These are phyloP conservation scores for Lasioglossum lativentre DNA, from an alignment of 2,888 invertebrate species.

Conservation along the genomic window DNA sequence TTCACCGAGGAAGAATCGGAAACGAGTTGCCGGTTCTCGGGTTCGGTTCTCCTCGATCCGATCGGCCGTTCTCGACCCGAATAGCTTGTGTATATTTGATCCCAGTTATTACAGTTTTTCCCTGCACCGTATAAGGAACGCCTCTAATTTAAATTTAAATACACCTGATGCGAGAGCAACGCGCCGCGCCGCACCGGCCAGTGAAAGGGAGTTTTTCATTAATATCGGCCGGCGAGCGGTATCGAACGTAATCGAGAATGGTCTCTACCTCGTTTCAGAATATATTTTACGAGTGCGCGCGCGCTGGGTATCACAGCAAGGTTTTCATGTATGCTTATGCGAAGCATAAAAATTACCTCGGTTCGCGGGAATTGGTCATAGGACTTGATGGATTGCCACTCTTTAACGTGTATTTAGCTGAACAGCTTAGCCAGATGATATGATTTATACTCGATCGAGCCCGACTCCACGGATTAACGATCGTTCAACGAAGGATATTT, in stretches of 20 bases:
- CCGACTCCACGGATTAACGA: background rate
- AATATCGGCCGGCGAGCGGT: slow-evolving; percentile 3
- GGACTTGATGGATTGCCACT: background rate
- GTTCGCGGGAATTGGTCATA: background rate
- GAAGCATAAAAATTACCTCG: background rate
- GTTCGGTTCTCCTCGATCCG: background rate
- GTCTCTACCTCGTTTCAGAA: background rate
- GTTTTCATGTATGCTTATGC: background rate
- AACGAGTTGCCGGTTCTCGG: background rate
- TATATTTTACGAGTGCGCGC: background rate
- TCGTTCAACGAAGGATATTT: background rate
- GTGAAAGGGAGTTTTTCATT: slow-evolving; percentile 24
- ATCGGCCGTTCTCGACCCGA: background rate
- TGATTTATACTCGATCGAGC: background rate
- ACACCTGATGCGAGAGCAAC: background rate
- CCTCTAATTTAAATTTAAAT: slow-evolving; percentile 19
- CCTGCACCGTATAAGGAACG: background rate
- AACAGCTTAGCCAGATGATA: background rate
- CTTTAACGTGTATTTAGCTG: background rate
- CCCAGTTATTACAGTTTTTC: slow-evolving; percentile 23
- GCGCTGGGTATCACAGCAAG: background rate
- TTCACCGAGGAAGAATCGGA: slow-evolving; percentile 31
- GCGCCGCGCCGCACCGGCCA: background rate
- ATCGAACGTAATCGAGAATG: background rate
- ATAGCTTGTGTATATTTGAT: background rate